Base-by-base conservation (phyloP, 2,888 invertebrate genomes). In the Caenorhabditis plicata region DNA sequence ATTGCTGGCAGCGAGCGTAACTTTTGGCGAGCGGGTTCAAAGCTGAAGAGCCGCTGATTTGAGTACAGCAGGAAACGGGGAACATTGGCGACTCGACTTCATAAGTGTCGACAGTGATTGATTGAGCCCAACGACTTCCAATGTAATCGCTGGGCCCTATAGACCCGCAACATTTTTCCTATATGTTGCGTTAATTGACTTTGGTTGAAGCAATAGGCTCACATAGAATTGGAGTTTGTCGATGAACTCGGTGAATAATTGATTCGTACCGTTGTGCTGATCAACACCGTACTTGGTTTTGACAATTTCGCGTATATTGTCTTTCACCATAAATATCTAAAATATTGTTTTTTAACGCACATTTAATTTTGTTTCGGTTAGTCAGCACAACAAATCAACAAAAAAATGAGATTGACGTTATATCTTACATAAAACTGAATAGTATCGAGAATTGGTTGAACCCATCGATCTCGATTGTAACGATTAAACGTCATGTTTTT, bases 391-490 rank as follows among this genome's bases (percentile, higher is more conserved):
- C 9, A 20, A 11, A 27, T 2, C 8, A 17, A 17, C 22, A 23
- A 19, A 22, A 4, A 33, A 4, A 23, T 13, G 25, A 23, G n/a
- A 3, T n/a, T n/a, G n/a, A n/a, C n/a, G n/a, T n/a, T n/a, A 45
- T 17, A 17, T 65, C 74, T 69, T 63, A 80, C 80, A 64, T 80
- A 80, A 47, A 76, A 81, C 46, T 80, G 80, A 9, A 81, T 68
- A 15, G 74, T 73, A 52, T 80, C 81, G 64, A 80, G 53, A n/a
- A 81, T 57, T 5, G 77, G 77, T 23, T 58, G 50, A n/a, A 75
- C 75, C 80, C 80, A 80, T 39, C 75, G 64, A 58, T 80, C 80
- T 26, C 81, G 64, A 13, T 56, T 68, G 60, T 80, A 80, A 17
- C 75, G 68, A 44, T 74, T 71, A 42, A 67, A 52, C 2, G 75